Evolutionary conservation across 2,797 vertebrate species (phyloP).

Genomic region (Eurystomus glaucurus): DNA sequence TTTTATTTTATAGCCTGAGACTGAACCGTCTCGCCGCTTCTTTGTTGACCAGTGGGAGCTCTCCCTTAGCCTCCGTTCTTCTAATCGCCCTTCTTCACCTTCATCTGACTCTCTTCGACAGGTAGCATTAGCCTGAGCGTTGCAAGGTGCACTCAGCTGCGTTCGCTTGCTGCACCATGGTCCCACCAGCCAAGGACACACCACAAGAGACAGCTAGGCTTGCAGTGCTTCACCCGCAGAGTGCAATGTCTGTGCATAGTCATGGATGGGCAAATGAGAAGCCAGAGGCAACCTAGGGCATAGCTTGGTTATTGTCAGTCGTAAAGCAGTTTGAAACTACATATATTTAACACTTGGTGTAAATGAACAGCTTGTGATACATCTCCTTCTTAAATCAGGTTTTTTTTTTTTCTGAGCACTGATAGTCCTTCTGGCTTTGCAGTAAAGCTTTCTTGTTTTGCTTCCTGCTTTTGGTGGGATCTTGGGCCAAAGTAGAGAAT

Average conservation of each 20-base stretch:
- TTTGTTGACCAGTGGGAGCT: slow-evolving; percentile 92
- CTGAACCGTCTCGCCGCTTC: slow-evolving; percentile 88
- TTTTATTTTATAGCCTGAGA: slow-evolving; percentile 86
- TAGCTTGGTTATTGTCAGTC: background rate
- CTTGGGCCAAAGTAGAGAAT: background rate
- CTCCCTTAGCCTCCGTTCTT: slow-evolving; percentile 84
- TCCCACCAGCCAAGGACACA: background rate
- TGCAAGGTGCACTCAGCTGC: slow-evolving; percentile 36
- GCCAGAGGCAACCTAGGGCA: background rate
- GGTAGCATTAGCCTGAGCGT: slow-evolving; percentile 85
- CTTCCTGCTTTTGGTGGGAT: slow-evolving; percentile 2
- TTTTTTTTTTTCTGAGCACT: background rate
- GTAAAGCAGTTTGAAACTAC: background rate
- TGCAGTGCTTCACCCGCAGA: slow-evolving; percentile 37
- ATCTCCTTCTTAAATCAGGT: background rate
- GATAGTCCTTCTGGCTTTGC: background rate
- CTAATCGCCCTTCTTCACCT: slow-evolving; percentile 84
- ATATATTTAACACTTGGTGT: rapidly evolving
- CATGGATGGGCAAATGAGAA: background rate
- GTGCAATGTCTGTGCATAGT: background rate
- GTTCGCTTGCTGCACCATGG: slow-evolving; percentile 35
- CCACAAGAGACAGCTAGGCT: background rate
- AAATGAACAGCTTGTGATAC: background rate
- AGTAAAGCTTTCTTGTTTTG: slow-evolving; percentile 9
- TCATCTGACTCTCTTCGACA: slow-evolving; percentile 90